These are phyloP conservation scores for Pelagia noctiluca DNA, from an alignment of 30 jellyfish, hydroid and myxozoan genomes.

Conservation along the genomic window DNA sequence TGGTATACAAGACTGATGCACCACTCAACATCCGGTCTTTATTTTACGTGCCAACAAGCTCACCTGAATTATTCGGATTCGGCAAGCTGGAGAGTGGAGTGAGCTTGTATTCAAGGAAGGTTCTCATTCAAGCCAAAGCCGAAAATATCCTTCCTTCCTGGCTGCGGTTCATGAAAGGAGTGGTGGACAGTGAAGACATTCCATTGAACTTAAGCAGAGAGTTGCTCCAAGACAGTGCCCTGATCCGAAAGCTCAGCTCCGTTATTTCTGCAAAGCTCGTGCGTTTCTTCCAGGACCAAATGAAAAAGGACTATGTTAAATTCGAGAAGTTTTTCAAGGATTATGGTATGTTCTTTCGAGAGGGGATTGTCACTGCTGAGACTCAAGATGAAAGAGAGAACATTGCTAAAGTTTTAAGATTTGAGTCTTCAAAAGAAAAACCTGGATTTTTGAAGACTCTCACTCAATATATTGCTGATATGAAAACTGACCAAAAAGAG, in stretches of 20 bases:
- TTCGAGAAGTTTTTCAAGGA: constrained; percentile 90
- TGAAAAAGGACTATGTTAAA: constrained; percentile 91
- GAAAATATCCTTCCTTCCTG: constrained; percentile 89
- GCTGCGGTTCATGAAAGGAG: constrained; percentile 96
- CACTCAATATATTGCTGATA: constrained; percentile 80
- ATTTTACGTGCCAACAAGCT: constrained; percentile 84
- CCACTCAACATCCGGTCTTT: constrained; percentile 94
- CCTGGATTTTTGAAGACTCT: constrained; percentile 78
- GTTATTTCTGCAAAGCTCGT: constrained; percentile 72
- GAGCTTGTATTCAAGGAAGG: constrained; percentile 87
- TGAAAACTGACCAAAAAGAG: constrained; percentile 91
- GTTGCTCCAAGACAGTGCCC: constrained; percentile 95
- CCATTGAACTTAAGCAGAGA: constrained; percentile 97
- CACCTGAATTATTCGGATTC: constrained; percentile 93
- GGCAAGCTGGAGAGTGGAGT: constrained; percentile 94
- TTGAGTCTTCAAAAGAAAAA: constrained; percentile 91
- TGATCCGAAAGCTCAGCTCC: constrained; percentile 77
- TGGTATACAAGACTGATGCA: constrained; percentile 94
- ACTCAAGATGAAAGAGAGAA: constrained; percentile 84
- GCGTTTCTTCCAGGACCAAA: constrained; percentile 82
- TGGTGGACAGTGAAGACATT: constrained; percentile 97
- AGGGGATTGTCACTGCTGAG: constrained; percentile 94
- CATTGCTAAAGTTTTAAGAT: constrained; percentile 83
- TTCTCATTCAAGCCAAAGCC: constrained; percentile 96
- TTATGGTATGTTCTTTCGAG: constrained; percentile 90